Percentiles rank a stretch among this genome's conserved stretches.
phyloP scores from a whole-genome alignment of 2,113 vertebrate genomes.

The Muscicapa adusta region DNA sequence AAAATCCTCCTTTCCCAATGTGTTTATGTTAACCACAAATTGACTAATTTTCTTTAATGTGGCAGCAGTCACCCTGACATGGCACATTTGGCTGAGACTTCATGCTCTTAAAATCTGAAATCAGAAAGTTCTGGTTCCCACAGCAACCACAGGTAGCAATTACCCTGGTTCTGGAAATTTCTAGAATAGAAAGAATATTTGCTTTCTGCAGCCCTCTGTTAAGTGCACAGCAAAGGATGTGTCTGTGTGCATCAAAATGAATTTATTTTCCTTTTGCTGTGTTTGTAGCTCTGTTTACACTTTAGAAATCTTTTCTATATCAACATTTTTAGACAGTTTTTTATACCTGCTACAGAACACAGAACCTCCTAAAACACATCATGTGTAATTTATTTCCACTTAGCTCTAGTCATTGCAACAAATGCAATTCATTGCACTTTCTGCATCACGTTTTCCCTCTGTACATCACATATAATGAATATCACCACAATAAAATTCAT shows the following conservation, averaged over 20 bases:
- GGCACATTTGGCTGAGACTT: slow-evolving; percentile 17
- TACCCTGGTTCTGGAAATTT: slow-evolving; percentile 45
- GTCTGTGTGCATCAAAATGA: background rate
- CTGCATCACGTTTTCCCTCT: slow-evolving; percentile 20
- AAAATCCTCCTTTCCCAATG: background rate
- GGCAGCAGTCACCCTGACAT: background rate
- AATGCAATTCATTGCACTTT: slow-evolving; percentile 26
- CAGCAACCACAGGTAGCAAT: slow-evolving; percentile 67
- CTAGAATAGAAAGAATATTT: background rate
- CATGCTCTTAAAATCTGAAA: slow-evolving; percentile 23
- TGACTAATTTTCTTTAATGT: background rate
- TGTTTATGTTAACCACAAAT: background rate
- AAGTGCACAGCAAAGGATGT: background rate
- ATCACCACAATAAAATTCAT: slow-evolving; percentile 55
- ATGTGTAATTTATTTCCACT: slow-evolving; percentile 59
- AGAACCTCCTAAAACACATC: slow-evolving; percentile 10
- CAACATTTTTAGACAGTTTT: background rate
- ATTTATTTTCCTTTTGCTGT: background rate
- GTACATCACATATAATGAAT: slow-evolving; percentile 52
- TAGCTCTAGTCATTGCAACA: slow-evolving; percentile 43
- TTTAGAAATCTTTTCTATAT: background rate
- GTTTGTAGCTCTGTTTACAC: background rate
- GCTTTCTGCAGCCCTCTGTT: slow-evolving; percentile 11
- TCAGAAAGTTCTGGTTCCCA: slow-evolving; percentile 65
- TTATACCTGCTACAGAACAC: background rate